Conservation (phyloP, 1,140 invertebrate species). For the Saccostrea echinata region DNA sequence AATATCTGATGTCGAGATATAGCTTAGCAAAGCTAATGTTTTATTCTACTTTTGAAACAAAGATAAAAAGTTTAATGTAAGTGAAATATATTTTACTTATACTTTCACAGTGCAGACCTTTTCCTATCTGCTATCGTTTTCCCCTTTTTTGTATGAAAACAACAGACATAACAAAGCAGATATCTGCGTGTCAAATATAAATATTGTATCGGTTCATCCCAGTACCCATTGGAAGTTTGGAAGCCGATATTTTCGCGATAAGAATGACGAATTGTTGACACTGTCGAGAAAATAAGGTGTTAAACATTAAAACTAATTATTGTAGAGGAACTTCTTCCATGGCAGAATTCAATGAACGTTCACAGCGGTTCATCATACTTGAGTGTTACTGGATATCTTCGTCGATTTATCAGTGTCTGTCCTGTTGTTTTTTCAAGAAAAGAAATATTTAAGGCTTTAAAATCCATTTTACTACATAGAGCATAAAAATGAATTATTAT, state of each 20-base stretch:
- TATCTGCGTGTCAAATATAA: not conserved
- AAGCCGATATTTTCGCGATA: not conserved
- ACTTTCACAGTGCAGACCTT: no score
- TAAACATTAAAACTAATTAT: constrained; percentile 4
- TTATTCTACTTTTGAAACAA: no score
- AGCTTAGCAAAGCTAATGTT: no score
- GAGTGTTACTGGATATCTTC: not conserved
- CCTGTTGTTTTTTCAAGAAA: no score
- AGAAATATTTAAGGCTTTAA: no score
- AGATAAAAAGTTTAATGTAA: no score
- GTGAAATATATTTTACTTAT: no score
- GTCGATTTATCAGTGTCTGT: not conserved
- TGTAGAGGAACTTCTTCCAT: not conserved
- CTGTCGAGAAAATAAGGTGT: not conserved
- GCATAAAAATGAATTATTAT: no score
- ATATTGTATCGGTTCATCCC: not conserved
- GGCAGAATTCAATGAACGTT: not conserved
- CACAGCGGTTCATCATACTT: not conserved
- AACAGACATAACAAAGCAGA: not conserved
- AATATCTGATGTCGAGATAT: no score
- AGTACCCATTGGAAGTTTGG: not conserved
- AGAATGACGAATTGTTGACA: not conserved
- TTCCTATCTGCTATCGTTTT: not conserved
- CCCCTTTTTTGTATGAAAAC: not conserved
- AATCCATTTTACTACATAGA: no score